Evolutionary conservation across 2,888 invertebrate species (phyloP), one percentile per base, ranked within the genome.

Genomic region (Melieria crassipennis): DNA sequence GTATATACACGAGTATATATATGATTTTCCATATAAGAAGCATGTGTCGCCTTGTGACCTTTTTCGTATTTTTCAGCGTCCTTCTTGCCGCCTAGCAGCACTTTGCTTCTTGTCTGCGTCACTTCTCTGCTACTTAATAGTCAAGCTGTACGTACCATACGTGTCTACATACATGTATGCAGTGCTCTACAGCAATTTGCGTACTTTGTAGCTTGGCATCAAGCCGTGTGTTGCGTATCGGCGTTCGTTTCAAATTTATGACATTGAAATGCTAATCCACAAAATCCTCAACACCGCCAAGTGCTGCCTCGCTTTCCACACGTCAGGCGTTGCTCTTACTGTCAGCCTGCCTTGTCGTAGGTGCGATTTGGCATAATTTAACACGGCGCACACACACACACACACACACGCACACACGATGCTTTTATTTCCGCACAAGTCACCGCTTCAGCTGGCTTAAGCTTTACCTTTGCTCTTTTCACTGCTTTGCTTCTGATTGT

Each of bases 231-330:
- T 11, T 10, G 50, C 52, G 11, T 52, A 10, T 7, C 52, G 5
- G 11, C 6, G 52, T 5, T n/a, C 52, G 5, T 52, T 52, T 52
- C 50, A n/a, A n/a, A n/a, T 13, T 7, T 6, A 57, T 65, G 52
- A 65, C 64, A 65, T 65, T 65, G 64, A 65, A 52, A 65, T 42
- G 64, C n/a, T 50, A 52, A 50, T 52, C 43, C 64, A 45, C 30
- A 30, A 30, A 30, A 30, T 30, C 30, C 2, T 30, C 30, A 30
- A 55, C 11, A 11, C 3, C 2, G 50, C 50, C 50, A 52, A 16
- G 3, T 11, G 13, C n/a, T 5, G 11, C 7, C 6, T 63, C 47
- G 43, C 9, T 48, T 7, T 7, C 48, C 30, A 30, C 30, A 30
- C 30, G 30, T 30, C 3, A 3, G 30, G 30, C 30, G 30, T 30